Evolutionary conservation across 1,140 invertebrate genomes (phyloP).

Genomic region (Nebria ingens): DNA sequence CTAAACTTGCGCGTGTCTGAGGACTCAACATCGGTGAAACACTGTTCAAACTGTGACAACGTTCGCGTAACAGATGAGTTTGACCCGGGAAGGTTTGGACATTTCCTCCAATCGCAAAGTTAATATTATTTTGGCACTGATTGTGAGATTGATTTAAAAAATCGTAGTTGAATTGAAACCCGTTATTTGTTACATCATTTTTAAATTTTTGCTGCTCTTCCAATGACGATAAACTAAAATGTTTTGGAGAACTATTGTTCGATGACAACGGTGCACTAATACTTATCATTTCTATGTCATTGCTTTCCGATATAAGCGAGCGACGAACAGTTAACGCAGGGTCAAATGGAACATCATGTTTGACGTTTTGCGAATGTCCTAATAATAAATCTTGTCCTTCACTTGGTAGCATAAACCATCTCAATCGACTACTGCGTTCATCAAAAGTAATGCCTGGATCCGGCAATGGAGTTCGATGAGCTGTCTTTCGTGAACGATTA

Average conservation of each 20-base stretch:
- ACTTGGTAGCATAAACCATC: conserved; percentile 78
- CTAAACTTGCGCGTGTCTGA: conserved; percentile 49
- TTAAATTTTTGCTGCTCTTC: conserved; percentile 38
- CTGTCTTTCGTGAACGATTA: conserved; percentile 64
- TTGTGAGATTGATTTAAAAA: conserved; percentile 28
- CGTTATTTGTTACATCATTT: background rate
- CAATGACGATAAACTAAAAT: conserved; percentile 50
- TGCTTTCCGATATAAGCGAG: background rate
- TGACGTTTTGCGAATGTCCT: conserved; percentile 60
- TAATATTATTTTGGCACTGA: conserved; percentile 12
- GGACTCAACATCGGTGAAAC: conserved; percentile 43
- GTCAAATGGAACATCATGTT: conserved; percentile 63
- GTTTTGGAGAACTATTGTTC: conserved; percentile 39
- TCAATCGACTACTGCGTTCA: conserved; percentile 50
- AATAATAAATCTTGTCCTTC: conserved; percentile 63
- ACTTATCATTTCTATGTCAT: background rate
- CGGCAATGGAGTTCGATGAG: conserved; percentile 56
- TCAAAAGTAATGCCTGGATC: conserved; percentile 62
- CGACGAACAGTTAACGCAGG: conserved; percentile 35
- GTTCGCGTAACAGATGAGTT: conserved; percentile 22
- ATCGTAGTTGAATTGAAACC: conserved; percentile 36
- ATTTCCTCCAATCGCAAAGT: conserved; percentile 17
- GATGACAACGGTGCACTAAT: conserved; percentile 14
- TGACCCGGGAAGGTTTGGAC: background rate
- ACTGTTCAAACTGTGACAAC: conserved; percentile 46